phyloP scores from a whole-genome alignment of 2,113 vertebrate species.

The Indicator indicator region DNA sequence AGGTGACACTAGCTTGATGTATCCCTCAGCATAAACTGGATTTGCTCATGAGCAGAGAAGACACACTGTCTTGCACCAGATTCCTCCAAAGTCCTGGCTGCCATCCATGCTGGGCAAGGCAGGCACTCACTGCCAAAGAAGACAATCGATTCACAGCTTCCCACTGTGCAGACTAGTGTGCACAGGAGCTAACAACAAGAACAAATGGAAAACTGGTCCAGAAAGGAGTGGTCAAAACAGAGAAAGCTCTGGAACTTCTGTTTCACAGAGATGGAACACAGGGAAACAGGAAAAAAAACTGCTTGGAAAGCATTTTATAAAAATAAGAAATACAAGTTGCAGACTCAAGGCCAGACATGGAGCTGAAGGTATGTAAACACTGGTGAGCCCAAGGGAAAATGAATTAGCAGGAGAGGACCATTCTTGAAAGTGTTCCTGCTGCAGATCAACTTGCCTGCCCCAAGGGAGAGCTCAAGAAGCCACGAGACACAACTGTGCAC shows the following conservation, averaged over 20 bases:
- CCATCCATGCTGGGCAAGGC: neutral
- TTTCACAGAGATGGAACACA: neutral
- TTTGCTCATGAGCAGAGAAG: neutral
- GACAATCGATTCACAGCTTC: neutral
- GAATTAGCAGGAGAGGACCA: neutral
- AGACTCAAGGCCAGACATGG: neutral
- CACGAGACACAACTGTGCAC: neutral
- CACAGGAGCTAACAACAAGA: neutral
- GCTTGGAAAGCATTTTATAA: neutral
- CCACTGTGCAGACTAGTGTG: neutral
- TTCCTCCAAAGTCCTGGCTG: neutral
- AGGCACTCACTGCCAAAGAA: neutral
- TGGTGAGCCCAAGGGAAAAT: neutral
- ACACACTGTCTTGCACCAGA: neutral
- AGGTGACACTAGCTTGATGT: neutral
- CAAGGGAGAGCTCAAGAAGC: neutral
- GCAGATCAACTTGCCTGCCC: neutral
- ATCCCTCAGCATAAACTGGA: neutral
- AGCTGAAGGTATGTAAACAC: slow-evolving; percentile 54
- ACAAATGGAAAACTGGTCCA: neutral
- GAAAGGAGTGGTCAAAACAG: neutral
- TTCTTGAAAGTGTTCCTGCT: neutral
- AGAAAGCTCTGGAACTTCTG: neutral
- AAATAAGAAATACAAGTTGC: neutral
- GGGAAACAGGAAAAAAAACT: neutral